phyloP scores from a whole-genome alignment of 1,140 invertebrate genomes.

The Drosophila sp. region DNA sequence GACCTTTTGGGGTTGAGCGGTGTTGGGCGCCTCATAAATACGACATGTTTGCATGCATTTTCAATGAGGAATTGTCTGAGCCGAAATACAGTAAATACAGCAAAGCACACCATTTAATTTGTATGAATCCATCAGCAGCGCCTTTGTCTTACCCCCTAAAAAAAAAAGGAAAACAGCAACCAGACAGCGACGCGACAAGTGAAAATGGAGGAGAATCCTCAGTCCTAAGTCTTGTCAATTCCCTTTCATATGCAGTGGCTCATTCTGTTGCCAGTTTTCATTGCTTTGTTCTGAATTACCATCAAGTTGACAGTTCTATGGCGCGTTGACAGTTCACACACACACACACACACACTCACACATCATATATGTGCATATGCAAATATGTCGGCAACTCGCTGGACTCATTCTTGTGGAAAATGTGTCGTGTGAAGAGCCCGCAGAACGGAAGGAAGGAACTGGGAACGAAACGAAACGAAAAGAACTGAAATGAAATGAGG shows the following conservation, averaged over 20 bases:
- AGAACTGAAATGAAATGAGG: slow-evolving; percentile 66
- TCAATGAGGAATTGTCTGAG: slow-evolving; percentile 74
- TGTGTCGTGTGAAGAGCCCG: slow-evolving; percentile 65
- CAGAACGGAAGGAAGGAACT: slow-evolving; percentile 77
- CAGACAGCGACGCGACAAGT: slow-evolving; percentile 53
- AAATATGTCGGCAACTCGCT: slow-evolving; percentile 73
- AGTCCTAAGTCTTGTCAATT: background rate
- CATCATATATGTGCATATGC: slow-evolving; percentile 59
- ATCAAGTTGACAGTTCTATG: slow-evolving; percentile 84
- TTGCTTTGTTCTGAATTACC: slow-evolving; percentile 79
- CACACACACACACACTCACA: slow-evolving; percentile 44
- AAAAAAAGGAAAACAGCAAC: slow-evolving; percentile 18
- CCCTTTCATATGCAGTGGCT: slow-evolving; percentile 24
- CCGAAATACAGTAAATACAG: slow-evolving; percentile 43
- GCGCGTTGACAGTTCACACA: slow-evolving; percentile 82
- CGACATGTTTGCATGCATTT: slow-evolving; percentile 73
- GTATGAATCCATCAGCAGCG: slow-evolving; percentile 75
- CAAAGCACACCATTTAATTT: slow-evolving; percentile 70
- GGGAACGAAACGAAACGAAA: slow-evolving; percentile 15
- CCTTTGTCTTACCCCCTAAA: slow-evolving; percentile 58
- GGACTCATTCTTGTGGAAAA: slow-evolving; percentile 80
- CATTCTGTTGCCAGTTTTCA: slow-evolving; percentile 64
- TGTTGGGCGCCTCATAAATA: slow-evolving; percentile 66
- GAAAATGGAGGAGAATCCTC: slow-evolving; percentile 31
- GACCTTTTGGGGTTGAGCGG: background rate